phyloP scores from a whole-genome alignment of 2,888 invertebrate genomes.

The Aphelenchoides bicaudatus region DNA sequence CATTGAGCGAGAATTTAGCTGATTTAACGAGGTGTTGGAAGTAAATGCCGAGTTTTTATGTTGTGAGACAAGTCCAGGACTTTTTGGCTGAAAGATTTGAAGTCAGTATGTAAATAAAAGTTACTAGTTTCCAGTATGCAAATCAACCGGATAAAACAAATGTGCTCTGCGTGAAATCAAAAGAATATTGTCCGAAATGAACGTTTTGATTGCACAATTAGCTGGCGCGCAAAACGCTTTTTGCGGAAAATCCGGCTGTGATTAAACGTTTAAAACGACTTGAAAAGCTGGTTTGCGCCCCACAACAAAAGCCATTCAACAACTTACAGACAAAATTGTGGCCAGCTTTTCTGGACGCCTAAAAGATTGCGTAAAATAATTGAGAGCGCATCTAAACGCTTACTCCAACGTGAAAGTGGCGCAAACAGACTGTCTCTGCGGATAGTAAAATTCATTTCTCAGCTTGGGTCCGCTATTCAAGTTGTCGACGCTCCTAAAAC shows the following conservation, averaged over 20 bases:
- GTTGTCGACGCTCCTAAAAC: slow-evolving; percentile 17
- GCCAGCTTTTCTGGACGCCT: neutral
- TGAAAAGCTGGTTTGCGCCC: too few relatives aligned
- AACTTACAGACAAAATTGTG: neutral
- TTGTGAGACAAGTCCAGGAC: neutral
- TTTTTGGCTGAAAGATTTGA: slow-evolving; percentile 8
- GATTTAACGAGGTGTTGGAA: neutral
- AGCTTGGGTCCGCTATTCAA: neutral
- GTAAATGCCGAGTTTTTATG: neutral
- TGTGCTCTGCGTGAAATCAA: too few relatives aligned
- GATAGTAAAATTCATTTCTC: slow-evolving; percentile 13
- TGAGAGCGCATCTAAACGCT: slow-evolving; percentile 18
- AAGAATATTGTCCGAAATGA: too few relatives aligned
- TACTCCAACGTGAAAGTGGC: slow-evolving; percentile 23
- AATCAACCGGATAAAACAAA: too few relatives aligned
- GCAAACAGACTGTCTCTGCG: slow-evolving; percentile 11
- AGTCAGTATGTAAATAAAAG: too few relatives aligned
- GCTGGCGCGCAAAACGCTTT: too few relatives aligned
- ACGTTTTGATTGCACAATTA: too few relatives aligned
- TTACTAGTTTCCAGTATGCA: too few relatives aligned
- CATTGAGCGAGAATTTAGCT: slow-evolving; percentile 1
- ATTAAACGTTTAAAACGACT: too few relatives aligned
- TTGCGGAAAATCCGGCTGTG: too few relatives aligned
- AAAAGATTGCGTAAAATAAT: neutral
- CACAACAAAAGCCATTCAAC: too few relatives aligned